A percentile compares a stretch with the other conserved stretches of the same genome.
phyloP scores from a whole-genome alignment of 2,113 vertebrate genomes.

The Nesogale talazaci region DNA sequence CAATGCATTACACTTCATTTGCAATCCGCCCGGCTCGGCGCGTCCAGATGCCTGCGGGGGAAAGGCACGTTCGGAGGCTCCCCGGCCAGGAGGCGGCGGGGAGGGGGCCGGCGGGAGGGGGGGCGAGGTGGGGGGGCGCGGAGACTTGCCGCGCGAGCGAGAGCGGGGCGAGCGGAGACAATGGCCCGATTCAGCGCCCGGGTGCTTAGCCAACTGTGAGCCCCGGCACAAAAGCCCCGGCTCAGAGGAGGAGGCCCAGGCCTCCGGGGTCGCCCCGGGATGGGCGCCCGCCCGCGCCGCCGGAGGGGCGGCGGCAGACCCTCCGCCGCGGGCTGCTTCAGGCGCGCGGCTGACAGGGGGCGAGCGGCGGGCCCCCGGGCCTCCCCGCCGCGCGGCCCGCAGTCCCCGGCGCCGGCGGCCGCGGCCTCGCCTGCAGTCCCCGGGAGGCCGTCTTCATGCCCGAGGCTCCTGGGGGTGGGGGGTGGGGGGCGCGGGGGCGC shows the following conservation, averaged over 20 bases:
- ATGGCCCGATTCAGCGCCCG: constrained; percentile 92
- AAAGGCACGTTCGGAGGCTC: constrained; percentile 93
- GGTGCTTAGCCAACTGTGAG: constrained; percentile 87
- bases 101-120: constrained; percentile 78
- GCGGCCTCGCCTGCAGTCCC: constrained; percentile 38
- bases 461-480: not conserved
- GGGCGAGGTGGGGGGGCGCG: constrained; percentile 83
- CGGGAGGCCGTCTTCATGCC: constrained; percentile 70
- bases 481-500: constrained; percentile 40
- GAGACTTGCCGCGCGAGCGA: constrained; percentile 89
- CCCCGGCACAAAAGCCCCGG: constrained; percentile 89
- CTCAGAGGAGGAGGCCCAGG: constrained; percentile 81
- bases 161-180: constrained; percentile 90
- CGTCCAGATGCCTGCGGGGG: constrained; percentile 95
- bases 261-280: constrained; percentile 79
- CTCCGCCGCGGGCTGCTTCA: constrained; percentile 86
- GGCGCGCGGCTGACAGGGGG: constrained; percentile 79
- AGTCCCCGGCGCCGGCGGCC: constrained; percentile 38
- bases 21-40: constrained; percentile 92
- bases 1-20: constrained; percentile 98
- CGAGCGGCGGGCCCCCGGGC: constrained; percentile 66
- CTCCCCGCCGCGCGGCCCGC: constrained; percentile 59
- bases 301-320: constrained; percentile 76
- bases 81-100: constrained; percentile 82
- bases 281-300: constrained; percentile 77